These are phyloP conservation scores for Trididemnum nubilum DNA, from an alignment of 23 tunicate genomes.

Conservation along the genomic window DNA sequence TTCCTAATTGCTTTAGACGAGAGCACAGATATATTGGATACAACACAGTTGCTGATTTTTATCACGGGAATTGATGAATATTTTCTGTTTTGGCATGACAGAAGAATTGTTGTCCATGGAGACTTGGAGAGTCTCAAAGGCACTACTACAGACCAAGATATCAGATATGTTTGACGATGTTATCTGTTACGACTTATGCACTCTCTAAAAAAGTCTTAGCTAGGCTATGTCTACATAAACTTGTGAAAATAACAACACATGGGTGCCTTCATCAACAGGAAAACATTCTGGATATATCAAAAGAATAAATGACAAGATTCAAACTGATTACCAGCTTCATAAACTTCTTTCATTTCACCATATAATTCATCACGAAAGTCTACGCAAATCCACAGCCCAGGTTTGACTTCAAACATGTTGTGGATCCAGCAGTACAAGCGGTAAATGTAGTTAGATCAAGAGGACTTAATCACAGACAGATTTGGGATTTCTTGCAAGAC, in stretches of 20 bases:
- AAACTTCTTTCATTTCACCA: neutral
- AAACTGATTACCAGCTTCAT: conserved; percentile 8
- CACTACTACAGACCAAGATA: conserved; percentile 42
- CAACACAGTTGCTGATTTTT: conserved; percentile 43
- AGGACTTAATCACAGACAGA: conserved; percentile 51
- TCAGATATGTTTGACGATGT: conserved; percentile 20
- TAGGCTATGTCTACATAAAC: conserved; percentile 15
- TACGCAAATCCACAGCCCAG: conserved; percentile 13
- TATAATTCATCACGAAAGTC: conserved; percentile 22
- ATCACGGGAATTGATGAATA: conserved; percentile 38
- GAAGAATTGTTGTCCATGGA: conserved; percentile 28
- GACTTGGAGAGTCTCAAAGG: conserved; percentile 48
- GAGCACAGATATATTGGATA: conserved; percentile 39
- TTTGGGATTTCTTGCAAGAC: conserved; percentile 27
- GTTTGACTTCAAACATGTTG: conserved; percentile 32
- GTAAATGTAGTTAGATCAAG: conserved; percentile 39
- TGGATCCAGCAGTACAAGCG: conserved; percentile 22
- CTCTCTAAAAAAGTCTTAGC: conserved; percentile 1
- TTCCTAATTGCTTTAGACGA: conserved; percentile 40
- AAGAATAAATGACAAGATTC: conserved; percentile 21
- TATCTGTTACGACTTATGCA: no score
- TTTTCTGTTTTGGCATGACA: conserved; percentile 37
- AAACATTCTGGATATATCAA: conserved; percentile 38
- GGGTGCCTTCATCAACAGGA: conserved; percentile 36
- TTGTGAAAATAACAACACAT: conserved; percentile 37